Base-by-base conservation (phyloP, 2,113 vertebrate genomes). In the Baryphthengus martii region DNA sequence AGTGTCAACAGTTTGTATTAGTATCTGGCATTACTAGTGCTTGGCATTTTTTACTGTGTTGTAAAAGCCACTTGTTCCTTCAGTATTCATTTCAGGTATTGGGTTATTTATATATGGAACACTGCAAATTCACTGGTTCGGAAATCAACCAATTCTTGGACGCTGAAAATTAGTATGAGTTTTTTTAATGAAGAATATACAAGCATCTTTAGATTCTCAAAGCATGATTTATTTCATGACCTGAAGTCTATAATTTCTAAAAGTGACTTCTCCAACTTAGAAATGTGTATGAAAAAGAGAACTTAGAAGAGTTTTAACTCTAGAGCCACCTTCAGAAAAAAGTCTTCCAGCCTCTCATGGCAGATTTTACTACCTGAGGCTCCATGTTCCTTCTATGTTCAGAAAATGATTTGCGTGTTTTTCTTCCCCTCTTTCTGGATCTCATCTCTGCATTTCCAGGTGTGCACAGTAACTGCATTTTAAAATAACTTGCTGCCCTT, bases 21-120 rank as follows among this genome's bases (percentile, higher is more conserved):
- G 71, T 82, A 71, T 50, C 52, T 79, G 31, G 37, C 31, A 62
- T 88, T 93, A 86, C 20, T 81, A 67, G 73, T 68, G 24, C 62
- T 86, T 82, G 76, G 76, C 76, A 70, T 89, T 92, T 85, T 91
- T 85, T 72, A 68, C 25, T 15, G 1, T 75, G 40, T 73, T 88
- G 66, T 86, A 84, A 93, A 93, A 91, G 52, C n/a, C 50, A 63
- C 28, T 81, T 89, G 77, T 90, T 88, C 75, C 79, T 73, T 92
- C 76, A 65, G 11, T 81, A 89, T 84, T 86, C 4, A 44, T 75
- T 86, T 90, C n/a, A 31, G 44, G 15, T 90, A 18, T 68, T 24
- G n/a, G 17, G 26, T 90, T 81, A 65, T 72, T 77, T 83, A 39
- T 14, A 26, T 75, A 61, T 13, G 55, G 42, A 74, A 35, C 18